Evolutionary conservation across 2,888 invertebrate genomes (phyloP), one percentile per base, ranked within the genome.

Genomic region (Xestia xanthographa): DNA sequence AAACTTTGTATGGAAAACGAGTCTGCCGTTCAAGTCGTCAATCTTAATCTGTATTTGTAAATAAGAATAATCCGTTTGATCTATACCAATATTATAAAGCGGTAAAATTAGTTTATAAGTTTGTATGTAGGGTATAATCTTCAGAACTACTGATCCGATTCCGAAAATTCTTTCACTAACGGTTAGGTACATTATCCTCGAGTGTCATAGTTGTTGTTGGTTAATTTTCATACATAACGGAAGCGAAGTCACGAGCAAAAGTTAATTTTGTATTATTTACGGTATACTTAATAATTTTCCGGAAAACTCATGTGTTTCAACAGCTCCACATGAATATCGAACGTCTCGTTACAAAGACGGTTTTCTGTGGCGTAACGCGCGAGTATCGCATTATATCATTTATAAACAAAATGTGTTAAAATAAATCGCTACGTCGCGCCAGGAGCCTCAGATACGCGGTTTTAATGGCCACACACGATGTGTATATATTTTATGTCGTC

Each of bases 341-440:
- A 92, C 87, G 86, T 83, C 86, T 92, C 92, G 91, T 92, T 92
- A 92, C 93, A 92, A 91, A 91, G 92, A 90, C 92, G 84, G 92
- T 93, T 91, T 93, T 92, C 93, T 92, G 91, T 90, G 91, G 93
- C 92, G 93, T 93, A 93, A 92, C 93, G 92, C 89, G 88, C 93
- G 92, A 91, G 95, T 96, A 96, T 96, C 95, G 95, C 95, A 95
- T 96, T 96, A 96, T 96, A 96, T 96, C 95, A 96, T 96, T 96
- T 96, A 96, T 96, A 96, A 96, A 96, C 96, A 96, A 96, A 96
- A 96, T 96, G 96, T 95, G 96, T 95, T 96, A 94, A 96, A 96
- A 96, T 96, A 96, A 96, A 96, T 96, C 95, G 96, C 92, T 89
- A 92, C 92, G 94, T 93, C 91, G 94, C 94, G 94, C 93, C 91